Evolutionary conservation across 2,888 invertebrate genomes (phyloP), one percentile per base, ranked within the genome.

Genomic region (Orgyia antiqua): DNA sequence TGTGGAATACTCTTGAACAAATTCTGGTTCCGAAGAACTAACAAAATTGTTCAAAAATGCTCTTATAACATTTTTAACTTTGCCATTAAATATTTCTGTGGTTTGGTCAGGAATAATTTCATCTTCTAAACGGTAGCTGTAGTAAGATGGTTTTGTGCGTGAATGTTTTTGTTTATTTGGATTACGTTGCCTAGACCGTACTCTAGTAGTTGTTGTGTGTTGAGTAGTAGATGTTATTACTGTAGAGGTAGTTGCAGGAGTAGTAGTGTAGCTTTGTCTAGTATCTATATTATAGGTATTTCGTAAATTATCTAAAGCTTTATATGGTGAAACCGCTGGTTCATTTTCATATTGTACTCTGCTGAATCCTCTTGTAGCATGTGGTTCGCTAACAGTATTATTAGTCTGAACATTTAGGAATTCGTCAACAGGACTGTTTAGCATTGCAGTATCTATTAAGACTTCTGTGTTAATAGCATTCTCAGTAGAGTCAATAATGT

Each of bases 261-360:
- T 10, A 12, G 27, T 20, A 10, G 27, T 27, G n/a, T 63, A 60
- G 19, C 57, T 47, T 7, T 45, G 36, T 13, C 43, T 33, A 29
- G 59, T 55, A 15, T 66, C 56, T 17, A 59, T 47, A 23, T 41
- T 49, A 25, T 57, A 59, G 33, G 42, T 51, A 34, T 61, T 66
- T 41, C 86, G 61, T 13, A 88, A 60, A 41, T 82, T 87, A 41
- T 84, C 82, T 13, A 88, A 56, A 17, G 88, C 83, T 52, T 80
- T 84, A 39, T 84, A 89, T 0, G 89, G 87, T 0, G 89, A 88
- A 5, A 88, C 75, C 24, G 74, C 64, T 10, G 87, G 78, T 42
- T 79, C 71, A 20, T 78, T 75, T 51, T 72, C 79, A 29, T 61
- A 50, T 26, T 60, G 44, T 6, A 51, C 36, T 21, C 42, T 50